Evolutionary conservation across 1,140 invertebrate species (phyloP), one percentile per base, ranked within the genome.

Genomic region (Archivesica marissinica): DNA sequence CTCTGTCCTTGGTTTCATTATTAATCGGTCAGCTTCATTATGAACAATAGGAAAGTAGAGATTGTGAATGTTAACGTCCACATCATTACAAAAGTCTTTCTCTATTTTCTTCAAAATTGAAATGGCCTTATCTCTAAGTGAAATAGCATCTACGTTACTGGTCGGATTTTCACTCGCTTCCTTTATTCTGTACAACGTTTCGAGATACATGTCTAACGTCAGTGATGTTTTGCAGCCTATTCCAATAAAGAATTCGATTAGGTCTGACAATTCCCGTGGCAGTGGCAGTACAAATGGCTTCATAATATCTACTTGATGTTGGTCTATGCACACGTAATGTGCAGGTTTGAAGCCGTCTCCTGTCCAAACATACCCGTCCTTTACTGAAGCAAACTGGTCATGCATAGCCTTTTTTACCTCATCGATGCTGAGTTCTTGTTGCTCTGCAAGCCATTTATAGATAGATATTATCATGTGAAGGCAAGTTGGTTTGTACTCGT

Each of bases 311-410:
- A 17, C 23, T 35, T 44, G 28, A 1, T 54, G 11, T n/a, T 17
- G 15, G 2, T 77, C 50, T 38, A 59, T 15, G 38, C 17, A 77
- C 13, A 56, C 33, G 2, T 41, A 17, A 17, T 54, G 13, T 9
- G 47, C 35, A 33, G 52, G 17, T 33, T 20, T 25, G 23, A 77
- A 77, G 11, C 74, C 74, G 15, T 77, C 13, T 77, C 74, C 74
- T 17, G 23, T 33, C 74, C 74, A 77, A 20, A 77, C 28, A 41
- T 23, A 77, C 4, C 30, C 13, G n/a, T 77, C 41, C 28, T 47
- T 41, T 47, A 30, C 28, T 61, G 59, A 15, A 35, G 7, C 25
- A 47, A 72, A 72, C 15, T 2, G 9, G 25, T 7, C 23, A 9
- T 72, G 20, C 7, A 72, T 23, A 33, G 38, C 23, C 9, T 33